Evolutionary conservation across 2,888 invertebrate species (phyloP), one percentile per base, ranked within the genome.

Genomic region (Aquatica leii): DNA sequence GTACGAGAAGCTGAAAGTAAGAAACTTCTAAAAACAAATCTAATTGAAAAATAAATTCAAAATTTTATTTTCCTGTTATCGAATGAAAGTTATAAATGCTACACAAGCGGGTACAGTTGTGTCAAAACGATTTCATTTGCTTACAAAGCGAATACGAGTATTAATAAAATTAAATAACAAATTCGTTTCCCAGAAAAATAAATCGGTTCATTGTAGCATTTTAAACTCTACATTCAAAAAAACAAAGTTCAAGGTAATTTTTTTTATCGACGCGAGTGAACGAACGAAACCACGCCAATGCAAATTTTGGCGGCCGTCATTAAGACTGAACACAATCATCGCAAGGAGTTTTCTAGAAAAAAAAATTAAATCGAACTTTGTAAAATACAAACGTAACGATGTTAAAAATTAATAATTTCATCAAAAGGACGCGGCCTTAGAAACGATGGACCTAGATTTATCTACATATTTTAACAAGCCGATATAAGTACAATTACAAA

Each of bases 1-100:
- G 43, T 43, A 57, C 31, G 49, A 56, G 34, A 59, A 53, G 59
- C 59, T 59, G 59, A 59, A 59, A 59, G 53, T 52, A 59, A 59
- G 43, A 54, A 54, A 43, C 20, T 21, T 54, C 43, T 24, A 50
- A 50, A n/a, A 50, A 50, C 20, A 50, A 50, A 34, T 34, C 14
- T 50, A 24, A 12, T 50, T 11, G 14, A 21, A 12, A 50, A 20
- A 20, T 12, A 31, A 49, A 21, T 24, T 20, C n/a, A 43, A 43
- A 43, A 43, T 43, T 43, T 43, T 17, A 17, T 43, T 14, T 8
- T 3, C n/a, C n/a, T n/a, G 6, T 40, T 6, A 43, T 43, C 17
- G 41, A 43, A 43, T 43, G 14, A 17, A 17, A 14, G 41, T 17
- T 43, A 43, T 14, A 43, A 43, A 43, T 43, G 41, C 17, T 43